A percentile compares a stretch with the other conserved stretches of the same genome.
These are phyloP conservation scores for Hipparchia semele DNA, from an alignment of 2,888 invertebrate species.

Conservation along the genomic window DNA sequence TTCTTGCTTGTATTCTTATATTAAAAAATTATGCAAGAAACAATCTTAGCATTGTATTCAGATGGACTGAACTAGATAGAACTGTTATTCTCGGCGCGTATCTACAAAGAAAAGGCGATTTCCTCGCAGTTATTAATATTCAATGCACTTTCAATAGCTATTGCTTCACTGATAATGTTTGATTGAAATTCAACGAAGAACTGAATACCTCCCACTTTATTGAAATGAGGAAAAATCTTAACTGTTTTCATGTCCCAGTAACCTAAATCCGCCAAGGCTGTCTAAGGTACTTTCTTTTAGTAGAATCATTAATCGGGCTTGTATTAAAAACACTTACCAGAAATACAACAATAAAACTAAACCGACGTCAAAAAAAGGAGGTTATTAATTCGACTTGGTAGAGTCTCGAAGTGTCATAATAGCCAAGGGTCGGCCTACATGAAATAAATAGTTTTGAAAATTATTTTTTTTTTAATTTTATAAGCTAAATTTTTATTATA, in stretches of 20 bases:
- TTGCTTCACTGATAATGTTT: conserved; percentile 16
- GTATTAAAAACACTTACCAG: too few species aligned
- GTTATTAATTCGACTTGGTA: too few species aligned
- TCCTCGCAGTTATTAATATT: conserved; percentile 19
- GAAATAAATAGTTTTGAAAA: too few species aligned
- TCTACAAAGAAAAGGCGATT: conserved; percentile 1
- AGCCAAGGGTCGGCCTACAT: too few species aligned
- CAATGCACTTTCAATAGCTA: conserved; percentile 14
- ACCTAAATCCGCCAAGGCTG: background rate
- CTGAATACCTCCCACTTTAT: background rate
- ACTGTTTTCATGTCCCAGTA: background rate
- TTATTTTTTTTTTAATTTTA: too few species aligned
- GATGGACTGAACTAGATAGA: background rate
- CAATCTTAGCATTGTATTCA: background rate
- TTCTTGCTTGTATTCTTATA: background rate
- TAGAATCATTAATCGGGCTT: too few species aligned
- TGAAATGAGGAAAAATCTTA: background rate
- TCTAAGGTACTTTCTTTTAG: background rate
- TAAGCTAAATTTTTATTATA: too few species aligned
- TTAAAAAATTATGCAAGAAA: conserved; percentile 1
- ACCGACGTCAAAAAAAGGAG: too few species aligned
- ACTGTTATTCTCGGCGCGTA: background rate
- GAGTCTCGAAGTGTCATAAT: too few species aligned
- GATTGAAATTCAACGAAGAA: conserved; percentile 12
- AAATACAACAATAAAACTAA: too few species aligned